Base-by-base conservation (phyloP, 2,113 vertebrate genomes). In the Accipiter virgatus region DNA sequence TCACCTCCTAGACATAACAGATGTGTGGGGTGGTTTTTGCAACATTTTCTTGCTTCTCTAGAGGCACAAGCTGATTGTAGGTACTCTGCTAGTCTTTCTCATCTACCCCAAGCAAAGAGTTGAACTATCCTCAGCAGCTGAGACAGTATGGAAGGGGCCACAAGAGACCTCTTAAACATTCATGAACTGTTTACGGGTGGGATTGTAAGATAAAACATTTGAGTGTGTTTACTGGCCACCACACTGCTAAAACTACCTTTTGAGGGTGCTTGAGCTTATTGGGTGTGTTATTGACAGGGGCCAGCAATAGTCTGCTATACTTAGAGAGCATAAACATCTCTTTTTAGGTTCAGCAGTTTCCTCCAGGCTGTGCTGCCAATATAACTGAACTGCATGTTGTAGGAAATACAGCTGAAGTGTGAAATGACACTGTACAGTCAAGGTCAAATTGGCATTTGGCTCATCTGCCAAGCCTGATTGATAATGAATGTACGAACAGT, bases 321-420 rank as follows among this genome's bases (percentile, higher is more conserved):
- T 56, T 38, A 59, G 63, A 71, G 52, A 84, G 23, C 63, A 53
- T 22, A 22, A 56, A 32, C 14, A 32, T 31, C 55, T 47, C 29
- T 25, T 16, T 73, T 38, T 27, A n/a, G n/a, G 52, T 47, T 81
- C 59, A 83, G 78, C 17, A 31, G 23, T 73, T 70, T 86, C 27
- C 58, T 80, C 38, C 26, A 42, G 63, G 52, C 52, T 86, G 70
- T 90, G 65, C 77, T 84, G 75, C 71, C 62, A 66, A 1, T 55
- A 7, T 16, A 90, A 47, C 83, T 79, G 77, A 81, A 20, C 31
- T 74, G 43, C 1, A 5, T 67, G 45, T 26, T 92, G 80, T 56
- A 75, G 86, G 77, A 92, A 77, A 43, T 32, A 10, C 18, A 86
- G 86, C 58, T 73, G 81, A 91, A 81, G 80, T 95, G 94, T 71